A percentile compares a stretch with the other conserved stretches of the same genome.
These are phyloP conservation scores for Molossus molossus DNA, from an alignment of 2,797 vertebrate genomes.

Conservation along the genomic window DNA sequence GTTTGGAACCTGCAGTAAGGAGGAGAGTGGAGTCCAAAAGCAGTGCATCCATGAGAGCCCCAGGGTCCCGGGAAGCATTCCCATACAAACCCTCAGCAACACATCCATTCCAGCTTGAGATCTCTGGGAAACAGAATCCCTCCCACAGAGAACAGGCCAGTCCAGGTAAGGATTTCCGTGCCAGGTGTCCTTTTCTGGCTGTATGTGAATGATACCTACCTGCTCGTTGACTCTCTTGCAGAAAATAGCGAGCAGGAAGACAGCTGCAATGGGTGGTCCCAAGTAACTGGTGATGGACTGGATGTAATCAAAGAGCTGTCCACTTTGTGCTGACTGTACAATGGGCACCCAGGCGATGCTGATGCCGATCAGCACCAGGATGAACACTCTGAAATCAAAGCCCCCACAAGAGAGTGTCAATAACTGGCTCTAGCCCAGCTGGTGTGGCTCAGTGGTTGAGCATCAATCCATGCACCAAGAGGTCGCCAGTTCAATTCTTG, in stretches of 20 bases:
- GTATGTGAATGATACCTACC: constrained; percentile 84
- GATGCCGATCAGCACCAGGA: constrained; percentile 94
- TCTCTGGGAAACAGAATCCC: not conserved
- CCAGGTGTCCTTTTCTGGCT: not conserved
- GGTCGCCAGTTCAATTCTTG: no score
- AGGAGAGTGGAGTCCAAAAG: not conserved
- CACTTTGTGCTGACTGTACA: constrained; percentile 95
- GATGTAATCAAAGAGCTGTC: constrained; percentile 98
- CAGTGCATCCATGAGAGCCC: not conserved
- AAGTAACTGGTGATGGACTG: constrained; percentile 96
- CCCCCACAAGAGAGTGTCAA: not conserved
- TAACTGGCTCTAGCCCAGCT: not conserved
- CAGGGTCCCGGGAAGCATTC: not conserved
- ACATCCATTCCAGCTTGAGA: not conserved
- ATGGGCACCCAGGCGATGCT: constrained; percentile 99
- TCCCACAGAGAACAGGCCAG: not conserved
- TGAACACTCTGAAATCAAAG: constrained; percentile 93
- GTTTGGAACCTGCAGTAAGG: constrained; percentile 7
- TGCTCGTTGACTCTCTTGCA: constrained; percentile 95
- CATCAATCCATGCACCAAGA: no score
- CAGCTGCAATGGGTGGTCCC: constrained; percentile 94
- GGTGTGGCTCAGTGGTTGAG: no score
- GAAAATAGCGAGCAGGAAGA: constrained; percentile 95
- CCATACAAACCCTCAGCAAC: not conserved
- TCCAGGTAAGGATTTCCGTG: not conserved